Percentiles rank a stretch among this genome's conserved stretches.
Evolutionary conservation across 2,888 invertebrate genomes (phyloP).

Genomic region (Nomada fucata): DNA sequence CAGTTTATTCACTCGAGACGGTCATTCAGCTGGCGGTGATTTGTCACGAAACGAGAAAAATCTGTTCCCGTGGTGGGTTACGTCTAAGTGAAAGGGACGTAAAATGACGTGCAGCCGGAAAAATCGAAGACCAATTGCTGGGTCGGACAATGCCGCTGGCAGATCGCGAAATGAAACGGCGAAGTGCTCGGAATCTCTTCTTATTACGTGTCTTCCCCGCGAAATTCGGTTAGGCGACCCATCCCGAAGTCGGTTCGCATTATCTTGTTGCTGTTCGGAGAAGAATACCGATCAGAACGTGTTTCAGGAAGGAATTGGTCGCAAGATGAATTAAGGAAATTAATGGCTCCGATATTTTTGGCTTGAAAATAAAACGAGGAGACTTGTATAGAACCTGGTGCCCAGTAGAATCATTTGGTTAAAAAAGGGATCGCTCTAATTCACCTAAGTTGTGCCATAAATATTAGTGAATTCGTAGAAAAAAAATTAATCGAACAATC

Average conservation of each 20-base stretch:
- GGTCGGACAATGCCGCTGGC: slow-evolving; percentile 64
- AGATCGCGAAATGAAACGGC: slow-evolving; percentile 31
- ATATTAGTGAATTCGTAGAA: too few relatives aligned
- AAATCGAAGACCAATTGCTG: slow-evolving; percentile 67
- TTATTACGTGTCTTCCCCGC: slow-evolving; percentile 21
- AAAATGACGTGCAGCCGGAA: slow-evolving; percentile 51
- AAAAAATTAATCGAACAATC: too few relatives aligned
- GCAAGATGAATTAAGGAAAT: too few relatives aligned
- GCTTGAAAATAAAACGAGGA: neutral
- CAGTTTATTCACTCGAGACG: slow-evolving; percentile 57
- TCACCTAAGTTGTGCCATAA: too few relatives aligned
- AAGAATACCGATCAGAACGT: neutral
- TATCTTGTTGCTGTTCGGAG: neutral
- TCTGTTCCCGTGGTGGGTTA: slow-evolving; percentile 35
- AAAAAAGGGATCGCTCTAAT: too few relatives aligned
- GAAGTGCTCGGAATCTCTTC: slow-evolving; percentile 40
- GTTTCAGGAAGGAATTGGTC: neutral
- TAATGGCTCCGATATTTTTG: too few relatives aligned
- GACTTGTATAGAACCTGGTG: too few relatives aligned
- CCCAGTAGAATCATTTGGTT: too few relatives aligned
- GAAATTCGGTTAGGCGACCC: slow-evolving; percentile 17
- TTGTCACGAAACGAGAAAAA: slow-evolving; percentile 60
- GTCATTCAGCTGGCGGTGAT: slow-evolving; percentile 42
- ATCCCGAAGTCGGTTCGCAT: slow-evolving; percentile 9
- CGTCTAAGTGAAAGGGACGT: slow-evolving; percentile 35